Evolutionary conservation across 2,797 vertebrate genomes (phyloP), one percentile per base, ranked within the genome.

Genomic region (Kryptolebias ocellatus): DNA sequence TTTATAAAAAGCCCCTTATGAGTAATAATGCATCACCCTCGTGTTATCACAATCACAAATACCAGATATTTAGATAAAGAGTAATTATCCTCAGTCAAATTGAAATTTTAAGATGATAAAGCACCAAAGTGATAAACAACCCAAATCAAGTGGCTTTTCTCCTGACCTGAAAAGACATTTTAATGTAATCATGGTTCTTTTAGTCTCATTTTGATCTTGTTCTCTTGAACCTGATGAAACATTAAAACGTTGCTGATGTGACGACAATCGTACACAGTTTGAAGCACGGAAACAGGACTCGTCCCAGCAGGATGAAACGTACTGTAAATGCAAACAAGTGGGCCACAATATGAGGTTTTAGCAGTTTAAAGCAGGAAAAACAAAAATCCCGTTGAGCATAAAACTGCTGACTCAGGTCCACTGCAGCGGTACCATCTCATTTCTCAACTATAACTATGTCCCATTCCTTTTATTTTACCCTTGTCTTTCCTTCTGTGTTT

Each of bases 351-450:
- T 54, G 50, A 78, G 49, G 46, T 65, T 74, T 44, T 45, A 18
- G 62, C 76, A 76, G 83, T 54, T 75, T 66, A 81, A 74, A 51
- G 37, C 27, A 56, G 74, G 83, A 86, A 74, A 83, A 89, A 81
- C 74, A 86, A 53, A 83, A 84, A 85, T 85, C 61, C 72, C 54
- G 55, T 65, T 0, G 17, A 49, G 61, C 60, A 81, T 81, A 85
- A 89, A 92, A 50, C 83, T 84, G 83, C 84, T 91, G 88, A 90
- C 73, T 91, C 87, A 91, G 81, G 74, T 78, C 55, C 57, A 46
- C 28, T 45, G 76, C 54, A 60, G 57, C 65, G 64, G 68, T 72
- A 67, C 61, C 60, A 27, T 49, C 47, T 20, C 57, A 69, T 64
- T 55, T 72, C 59, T 53, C 45, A 3, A 50, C 55, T 49, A 45